Percentiles rank a stretch among this genome's conserved stretches.
Conservation (phyloP, 2,888 invertebrate genomes). For the Polymixis flavicincta region DNA sequence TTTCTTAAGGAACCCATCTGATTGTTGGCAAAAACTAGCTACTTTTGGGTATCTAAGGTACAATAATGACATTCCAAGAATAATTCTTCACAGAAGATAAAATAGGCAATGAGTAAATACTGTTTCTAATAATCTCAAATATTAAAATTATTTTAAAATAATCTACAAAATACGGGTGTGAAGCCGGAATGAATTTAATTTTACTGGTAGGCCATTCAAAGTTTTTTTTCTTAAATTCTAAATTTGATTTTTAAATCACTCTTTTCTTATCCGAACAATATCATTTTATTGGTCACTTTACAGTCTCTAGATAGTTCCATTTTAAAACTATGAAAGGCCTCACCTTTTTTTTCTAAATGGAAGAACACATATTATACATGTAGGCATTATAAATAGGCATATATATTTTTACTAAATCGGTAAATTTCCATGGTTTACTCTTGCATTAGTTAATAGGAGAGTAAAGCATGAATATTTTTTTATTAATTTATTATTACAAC, state of each 20-base stretch:
- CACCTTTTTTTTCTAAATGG: constrained; percentile 15
- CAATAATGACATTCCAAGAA: constrained; percentile 8
- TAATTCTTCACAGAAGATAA: constrained; percentile 39
- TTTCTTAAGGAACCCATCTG: not conserved
- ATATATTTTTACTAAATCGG: not conserved
- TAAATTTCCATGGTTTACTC: constrained; percentile 10
- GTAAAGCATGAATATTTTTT: not conserved
- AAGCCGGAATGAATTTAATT: constrained; percentile 14
- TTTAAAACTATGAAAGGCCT: constrained; percentile 44
- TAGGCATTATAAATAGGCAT: too few relatives aligned
- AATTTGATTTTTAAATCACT: constrained; percentile 16
- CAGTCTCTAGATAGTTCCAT: constrained; percentile 32
- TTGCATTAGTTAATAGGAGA: not conserved
- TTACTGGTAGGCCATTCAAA: constrained; percentile 26
- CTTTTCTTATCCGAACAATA: constrained; percentile 30
- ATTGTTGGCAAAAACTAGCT: not conserved
- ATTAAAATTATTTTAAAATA: not conserved
- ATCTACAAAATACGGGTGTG: not conserved
- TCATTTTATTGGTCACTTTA: constrained; percentile 16
- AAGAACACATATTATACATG: not conserved
- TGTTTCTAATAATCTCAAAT: not conserved
- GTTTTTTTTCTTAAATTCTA: constrained; percentile 38
- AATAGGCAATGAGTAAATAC: constrained; percentile 16
- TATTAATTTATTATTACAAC: not conserved
- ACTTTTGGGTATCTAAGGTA: not conserved